phyloP scores from a whole-genome alignment of 2,888 invertebrate species.

The Drosophila kanekoi region DNA sequence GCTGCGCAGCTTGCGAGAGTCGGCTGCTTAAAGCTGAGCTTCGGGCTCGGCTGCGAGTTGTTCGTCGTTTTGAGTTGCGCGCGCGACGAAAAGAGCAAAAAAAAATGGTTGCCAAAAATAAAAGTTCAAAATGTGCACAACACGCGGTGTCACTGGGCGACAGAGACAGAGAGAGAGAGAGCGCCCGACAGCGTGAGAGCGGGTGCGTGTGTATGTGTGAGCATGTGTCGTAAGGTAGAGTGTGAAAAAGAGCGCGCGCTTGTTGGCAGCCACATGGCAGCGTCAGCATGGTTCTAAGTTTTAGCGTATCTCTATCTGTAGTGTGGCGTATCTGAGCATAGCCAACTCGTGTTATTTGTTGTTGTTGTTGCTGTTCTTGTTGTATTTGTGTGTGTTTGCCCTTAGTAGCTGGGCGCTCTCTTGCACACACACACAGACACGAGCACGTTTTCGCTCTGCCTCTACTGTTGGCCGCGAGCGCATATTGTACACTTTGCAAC shows the following conservation, averaged over 20 bases:
- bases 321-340: slow-evolving; percentile 20
- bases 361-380: slow-evolving; percentile 17
- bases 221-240: too few species aligned
- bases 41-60: slow-evolving; percentile 15
- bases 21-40: slow-evolving; percentile 12
- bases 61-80: slow-evolving; percentile 61
- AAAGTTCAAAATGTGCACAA: slow-evolving; percentile 56
- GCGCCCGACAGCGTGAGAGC: slow-evolving; percentile 1
- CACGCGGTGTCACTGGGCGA: slow-evolving; percentile 50
- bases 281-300: slow-evolving; percentile 40
- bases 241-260: slow-evolving; percentile 14
- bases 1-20: slow-evolving; percentile 14
- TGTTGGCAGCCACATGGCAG: slow-evolving; percentile 41
- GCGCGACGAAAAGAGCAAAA: slow-evolving; percentile 52
- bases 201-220: slow-evolving; percentile 27
- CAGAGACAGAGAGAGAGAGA: not conserved
- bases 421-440: slow-evolving; percentile 1
- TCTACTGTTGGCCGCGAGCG: slow-evolving; percentile 45
- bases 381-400: slow-evolving; percentile 37
- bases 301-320: slow-evolving; percentile 29
- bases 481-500: slow-evolving; percentile 62
- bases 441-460: slow-evolving; percentile 21
- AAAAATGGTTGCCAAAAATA: slow-evolving; percentile 72
- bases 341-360: not conserved
- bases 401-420: slow-evolving; percentile 52